Base-by-base conservation (phyloP, 2,797 vertebrate species). In the Microcaecilia unicolor region DNA sequence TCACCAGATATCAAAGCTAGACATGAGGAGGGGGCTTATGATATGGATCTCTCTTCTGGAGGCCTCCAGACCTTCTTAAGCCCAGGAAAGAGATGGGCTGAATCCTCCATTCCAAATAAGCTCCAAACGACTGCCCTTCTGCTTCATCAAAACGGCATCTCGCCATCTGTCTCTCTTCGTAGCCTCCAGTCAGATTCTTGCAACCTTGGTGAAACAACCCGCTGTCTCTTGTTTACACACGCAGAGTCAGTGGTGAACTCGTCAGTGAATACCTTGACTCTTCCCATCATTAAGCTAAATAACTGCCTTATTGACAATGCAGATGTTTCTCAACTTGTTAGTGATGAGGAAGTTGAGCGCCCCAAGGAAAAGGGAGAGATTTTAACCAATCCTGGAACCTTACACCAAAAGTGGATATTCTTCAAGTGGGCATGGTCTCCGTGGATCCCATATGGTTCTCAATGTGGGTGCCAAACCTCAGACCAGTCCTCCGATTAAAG, bases 101-200 rank as follows among this genome's bases (percentile, higher is more conserved):
- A 62, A n/a, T 29, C 58, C 34, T 74, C 71, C 10, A 33, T 67
- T 37, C 55, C 72, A 34, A 56, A 39, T 18, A 44, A 44, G 9
- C 56, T 83, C 12, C 74, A 76, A 41, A 70, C 72, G 5, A 51
- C 71, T 9, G 77, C 72, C 0, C 63, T 69, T 34, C 33, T 69
- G 33, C 47, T 87, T 15, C 81, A 79, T 45, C 81, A 83, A 48
- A 74, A 73, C 30, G 70, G 79, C 10, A 70, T 78, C 1, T 61
- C 70, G 9, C 58, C 57, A 3, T 67, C 69, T 0, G 32, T 69
- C 6, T 84, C 76, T 5, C 44, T 77, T 48, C 39, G 82, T 63
- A 39, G 67, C 60, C 4, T 78, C 39, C 49, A 38, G 62, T 78
- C 81, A 1, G 81, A 83, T 51, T 81, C 80, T 5, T 76, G 74